Evolutionary conservation across 2,113 vertebrate genomes (phyloP), one percentile per base, ranked within the genome.

Genomic region (Brachyhypopomus occidentalis): DNA sequence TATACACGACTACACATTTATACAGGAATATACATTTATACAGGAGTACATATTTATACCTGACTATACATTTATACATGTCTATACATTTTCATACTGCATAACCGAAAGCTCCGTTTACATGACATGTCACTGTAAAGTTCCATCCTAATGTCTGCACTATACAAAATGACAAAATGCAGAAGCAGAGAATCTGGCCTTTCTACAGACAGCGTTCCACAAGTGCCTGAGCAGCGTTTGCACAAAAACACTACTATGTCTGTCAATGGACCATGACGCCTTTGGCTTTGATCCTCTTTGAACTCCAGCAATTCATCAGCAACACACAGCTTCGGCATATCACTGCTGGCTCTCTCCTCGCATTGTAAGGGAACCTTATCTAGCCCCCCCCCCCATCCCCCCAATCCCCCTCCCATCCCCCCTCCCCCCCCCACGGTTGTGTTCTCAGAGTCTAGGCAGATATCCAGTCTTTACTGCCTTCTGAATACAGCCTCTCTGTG

Each of bases 221-320:
- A 16, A 67, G 48, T 48, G 69, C n/a, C 36, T 73, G 5, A 80
- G 59, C 77, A 78, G 5, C 36, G 75, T 64, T 74, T 52, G 78
- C 23, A 74, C 70, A 63, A 79, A 72, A 82, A 48, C 22, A 56
- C 55, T 81, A 66, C 63, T 59, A 11, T 56, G 63, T 83, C 52
- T 41, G 75, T 52, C 56, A 62, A 62, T 45, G 62, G 58, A 63
- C 48, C 27, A 70, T 55, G 30, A 77, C 72, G 48, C 23, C 52
- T 82, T 66, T 84, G 34, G 78, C 76, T 86, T 52, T 76, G 22
- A 81, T 79, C 71, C 41, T 41, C 72, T 45, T 71, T 83, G 78
- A 85, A 79, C 56, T 60, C 63, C 52, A 55, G 30, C 27, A 52
- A 77, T 80, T 81, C 55, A 75, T 81, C 74, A 75, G 79, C 38